Conservation (phyloP, 2,113 vertebrate species). For the Erpornis zantholeuca region DNA sequence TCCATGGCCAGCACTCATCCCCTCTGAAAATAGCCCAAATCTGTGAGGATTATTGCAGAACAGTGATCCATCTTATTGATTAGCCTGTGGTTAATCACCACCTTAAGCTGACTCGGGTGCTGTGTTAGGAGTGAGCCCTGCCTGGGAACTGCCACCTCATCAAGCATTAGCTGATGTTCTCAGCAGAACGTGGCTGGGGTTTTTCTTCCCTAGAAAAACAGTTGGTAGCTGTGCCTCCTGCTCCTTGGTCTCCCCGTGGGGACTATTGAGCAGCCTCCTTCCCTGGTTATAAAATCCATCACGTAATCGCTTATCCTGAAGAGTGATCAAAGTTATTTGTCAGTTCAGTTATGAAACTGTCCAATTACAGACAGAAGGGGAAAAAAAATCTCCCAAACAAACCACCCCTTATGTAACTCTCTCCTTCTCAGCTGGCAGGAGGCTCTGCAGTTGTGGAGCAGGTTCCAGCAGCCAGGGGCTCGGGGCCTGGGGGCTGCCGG, state of each 20-base stretch:
- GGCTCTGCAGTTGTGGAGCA: slow-evolving; percentile 14
- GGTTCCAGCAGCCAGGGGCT: neutral
- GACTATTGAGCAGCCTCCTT: slow-evolving; percentile 7
- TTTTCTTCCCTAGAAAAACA: neutral
- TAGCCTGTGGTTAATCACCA: neutral
- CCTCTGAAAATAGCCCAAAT: slow-evolving; percentile 15
- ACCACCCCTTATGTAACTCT: slow-evolving; percentile 19
- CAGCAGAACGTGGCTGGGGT: neutral
- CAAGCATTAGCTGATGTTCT: neutral
- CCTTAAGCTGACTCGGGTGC: slow-evolving; percentile 40
- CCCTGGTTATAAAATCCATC: slow-evolving; percentile 46
- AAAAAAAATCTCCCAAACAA: slow-evolving; percentile 48
- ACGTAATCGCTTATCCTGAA: slow-evolving; percentile 23
- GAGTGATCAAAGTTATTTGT: slow-evolving; percentile 65
- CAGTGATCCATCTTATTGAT: slow-evolving; percentile 57
- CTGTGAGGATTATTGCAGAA: slow-evolving; percentile 38
- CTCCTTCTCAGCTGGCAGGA: neutral
- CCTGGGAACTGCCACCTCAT: neutral
- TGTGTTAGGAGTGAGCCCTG: neutral
- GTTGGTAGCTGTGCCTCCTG: neutral
- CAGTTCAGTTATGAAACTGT: slow-evolving; percentile 57
- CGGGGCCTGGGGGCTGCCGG: neutral
- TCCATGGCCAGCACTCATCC: neutral
- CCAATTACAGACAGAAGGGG: slow-evolving; percentile 39
- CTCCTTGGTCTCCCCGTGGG: neutral